A percentile compares a stretch with the other conserved stretches of the same genome.
phyloP scores from a whole-genome alignment of 2,113 vertebrate genomes.

The Peromyscus maniculatus region DNA sequence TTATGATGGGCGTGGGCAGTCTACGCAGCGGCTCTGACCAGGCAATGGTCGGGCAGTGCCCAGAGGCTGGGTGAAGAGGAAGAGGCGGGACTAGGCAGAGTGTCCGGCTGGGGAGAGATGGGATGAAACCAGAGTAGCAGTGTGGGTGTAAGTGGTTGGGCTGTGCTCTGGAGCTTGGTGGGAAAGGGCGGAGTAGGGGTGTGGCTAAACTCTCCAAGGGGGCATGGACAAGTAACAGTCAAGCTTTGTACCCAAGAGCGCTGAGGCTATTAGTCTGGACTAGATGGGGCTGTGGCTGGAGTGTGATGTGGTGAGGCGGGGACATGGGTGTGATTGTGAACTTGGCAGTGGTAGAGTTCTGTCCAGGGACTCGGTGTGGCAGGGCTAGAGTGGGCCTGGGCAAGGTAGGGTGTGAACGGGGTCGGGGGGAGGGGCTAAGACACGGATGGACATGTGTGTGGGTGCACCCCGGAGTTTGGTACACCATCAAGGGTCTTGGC shows the following conservation, averaged over 20 bases:
- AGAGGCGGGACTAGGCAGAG: background rate
- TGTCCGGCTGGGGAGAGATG: background rate
- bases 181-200: background rate
- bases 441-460: background rate
- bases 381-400: background rate
- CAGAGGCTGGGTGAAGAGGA: background rate
- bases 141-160: background rate
- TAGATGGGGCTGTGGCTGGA: background rate
- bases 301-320: background rate
- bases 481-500: background rate
- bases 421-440: too few species aligned
- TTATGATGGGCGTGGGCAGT: background rate
- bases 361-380: background rate
- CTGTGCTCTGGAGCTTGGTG: background rate
- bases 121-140: too few species aligned
- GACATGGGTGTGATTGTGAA: background rate
- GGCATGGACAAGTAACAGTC: too few species aligned
- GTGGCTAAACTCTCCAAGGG: background rate
- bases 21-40: background rate
- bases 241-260: background rate
- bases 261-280: background rate
- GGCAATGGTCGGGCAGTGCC: background rate
- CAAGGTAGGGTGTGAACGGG: background rate
- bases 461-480: background rate
- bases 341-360: background rate